Base-by-base conservation (phyloP, 2,888 invertebrate genomes). In the Allacma fusca region DNA sequence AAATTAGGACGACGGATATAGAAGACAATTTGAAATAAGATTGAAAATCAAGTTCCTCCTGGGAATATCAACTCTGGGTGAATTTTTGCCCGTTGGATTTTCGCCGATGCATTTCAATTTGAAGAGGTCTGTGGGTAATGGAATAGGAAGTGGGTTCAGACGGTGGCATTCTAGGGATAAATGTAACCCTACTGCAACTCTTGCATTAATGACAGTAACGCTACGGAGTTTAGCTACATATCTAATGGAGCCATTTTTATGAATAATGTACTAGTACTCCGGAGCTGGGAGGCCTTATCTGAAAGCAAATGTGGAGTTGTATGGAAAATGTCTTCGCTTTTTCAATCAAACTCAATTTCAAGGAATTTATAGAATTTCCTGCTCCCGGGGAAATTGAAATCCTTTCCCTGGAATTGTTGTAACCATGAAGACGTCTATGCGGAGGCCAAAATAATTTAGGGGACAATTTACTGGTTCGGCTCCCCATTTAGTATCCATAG, bases 291-390 rank as follows among this genome's bases (percentile, higher is more conserved):
- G 34, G 34, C 9, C 34, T 34, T 4, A 34, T 34, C 34, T 9
- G 34, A 34, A 34, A 9, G 34, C 4, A 34, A 34, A 34, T 34
- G 34, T 34, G 9, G 34, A 34, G 4, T 34, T 34, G 5, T 9
- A 34, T 7, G 34, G 34, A 9, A 34, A 34, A 34, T 34, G n/a
- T 9, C 50, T 50, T 2, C 19, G 16, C 50, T n/a, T 9, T 50
- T 50, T 50, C 50, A 50, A 50, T 50, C 50, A 13, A 13, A n/a
- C n/a, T 16, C 50, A 50, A 50, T 50, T 50, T n/a, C n/a, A 19
- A 50, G 50, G 50, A 50, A 50, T 50, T 50, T 50, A 50, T 50
- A n/a, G 50, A 50, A 50, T 50, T 50, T 50, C 50, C 50, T 50
- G 7, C n/a, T 50, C 5, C 50, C 50, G 19, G 16, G 50, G 50